Base-by-base conservation (phyloP, 2,888 invertebrate genomes). In the Pristionchus mayeri region DNA sequence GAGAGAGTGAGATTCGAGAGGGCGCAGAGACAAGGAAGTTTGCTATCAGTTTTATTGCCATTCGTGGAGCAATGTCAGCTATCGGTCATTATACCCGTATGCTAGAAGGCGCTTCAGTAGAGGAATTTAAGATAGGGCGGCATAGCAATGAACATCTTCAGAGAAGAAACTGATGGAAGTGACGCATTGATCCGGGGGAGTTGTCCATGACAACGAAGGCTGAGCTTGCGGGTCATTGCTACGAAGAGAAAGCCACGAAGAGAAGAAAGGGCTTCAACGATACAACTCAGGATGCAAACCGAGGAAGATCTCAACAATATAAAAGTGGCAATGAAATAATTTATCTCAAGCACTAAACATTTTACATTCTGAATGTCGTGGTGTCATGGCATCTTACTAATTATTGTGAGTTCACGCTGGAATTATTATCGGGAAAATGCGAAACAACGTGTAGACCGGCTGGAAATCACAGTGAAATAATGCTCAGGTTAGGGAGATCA, bases 41-140 rank as follows among this genome's bases (percentile, higher is more conserved):
- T 71, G 71, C 44, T 71, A 71, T 71, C 71, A 71, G 40, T 71
- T 71, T n/a, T 21, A 71, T 71, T 71, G 71, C 40, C 34, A 34
- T 57, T 57, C 7, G 24, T 16, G 30, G 34, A 34, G 63, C 9
- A 60, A 1, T 11, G n/a, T n/a, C n/a, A n/a, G n/a, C n/a, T 16
- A 60, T 54, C 54, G n/a, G 54, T 24, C 24, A 54, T 24, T 54
- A 9, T n/a, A 24, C 24, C 24, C 3, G n/a, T 54, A n/a, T 54
- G 52, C 16, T 52, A 4, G 54, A 21, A 24, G 24, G 24, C 21
- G 54, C n/a, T 2, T 24, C 4, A 57, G 24, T 57, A 24, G 54
- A 7, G 54, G 21, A 63, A 18, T 27, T 0, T 9, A 13, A 60
- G 24, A 60, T 13, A 63, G 63, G 18, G 63, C 63, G 13, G 44